A percentile compares a stretch with the other conserved stretches of the same genome.
Conservation (phyloP, 1,140 invertebrate species). For the Leptestheria dahalacensis region DNA sequence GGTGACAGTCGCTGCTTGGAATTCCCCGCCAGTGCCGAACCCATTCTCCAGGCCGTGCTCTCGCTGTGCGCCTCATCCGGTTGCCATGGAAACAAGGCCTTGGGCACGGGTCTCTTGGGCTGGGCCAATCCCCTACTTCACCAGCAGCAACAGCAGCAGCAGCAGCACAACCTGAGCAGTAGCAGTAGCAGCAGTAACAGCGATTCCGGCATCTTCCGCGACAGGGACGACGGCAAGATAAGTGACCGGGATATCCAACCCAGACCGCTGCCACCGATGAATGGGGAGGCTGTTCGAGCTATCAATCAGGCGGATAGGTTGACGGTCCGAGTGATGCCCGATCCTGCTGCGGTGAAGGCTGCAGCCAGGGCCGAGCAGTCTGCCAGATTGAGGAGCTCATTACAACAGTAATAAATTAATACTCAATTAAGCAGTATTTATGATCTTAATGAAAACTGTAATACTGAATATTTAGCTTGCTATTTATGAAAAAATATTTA, state of each 20-base stretch:
- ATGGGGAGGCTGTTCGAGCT: constrained; percentile 15
- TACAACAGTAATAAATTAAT: constrained; percentile 7
- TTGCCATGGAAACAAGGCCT: constrained; percentile 9
- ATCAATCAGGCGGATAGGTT: constrained; percentile 26
- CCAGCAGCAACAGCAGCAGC: constrained; percentile 12
- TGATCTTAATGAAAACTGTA: neutral
- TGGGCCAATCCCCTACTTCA: constrained; percentile 9
- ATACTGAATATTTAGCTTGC: no score
- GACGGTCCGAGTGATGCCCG: constrained; percentile 37
- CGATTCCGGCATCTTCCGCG: constrained; percentile 79
- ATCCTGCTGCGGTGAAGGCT: constrained; percentile 22
- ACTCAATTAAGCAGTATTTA: neutral
- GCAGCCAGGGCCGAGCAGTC: constrained; percentile 10
- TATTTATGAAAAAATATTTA: no score
- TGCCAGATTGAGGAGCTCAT: constrained; percentile 14
- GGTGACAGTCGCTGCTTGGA: constrained; percentile 46
- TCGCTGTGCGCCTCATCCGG: constrained; percentile 7
- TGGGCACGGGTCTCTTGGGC: constrained; percentile 5
- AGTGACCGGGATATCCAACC: constrained; percentile 11
- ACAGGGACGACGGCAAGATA: constrained; percentile 27
- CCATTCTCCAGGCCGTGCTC: constrained; percentile 43
- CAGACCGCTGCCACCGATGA: constrained; percentile 7
- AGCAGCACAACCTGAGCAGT: constrained; percentile 32
- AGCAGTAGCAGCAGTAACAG: constrained; percentile 81
- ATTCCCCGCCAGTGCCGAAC: constrained; percentile 75